Evolutionary conservation across 2,888 invertebrate species (phyloP), one percentile per base, ranked within the genome.

Genomic region (Pecten maximus): DNA sequence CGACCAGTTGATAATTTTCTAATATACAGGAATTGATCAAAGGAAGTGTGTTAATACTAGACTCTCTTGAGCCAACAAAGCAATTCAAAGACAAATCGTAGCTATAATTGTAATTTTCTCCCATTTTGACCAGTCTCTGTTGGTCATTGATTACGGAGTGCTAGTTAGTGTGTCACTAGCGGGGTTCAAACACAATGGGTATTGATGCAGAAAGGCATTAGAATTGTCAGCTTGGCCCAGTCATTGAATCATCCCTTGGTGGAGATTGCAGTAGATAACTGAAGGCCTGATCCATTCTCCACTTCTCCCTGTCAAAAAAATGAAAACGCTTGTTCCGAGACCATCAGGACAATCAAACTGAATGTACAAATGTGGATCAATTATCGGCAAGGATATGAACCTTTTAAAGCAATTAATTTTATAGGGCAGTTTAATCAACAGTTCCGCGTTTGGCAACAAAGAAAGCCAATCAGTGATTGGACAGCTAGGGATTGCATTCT

Each of bases 331-430:
- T 74, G 74, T 74, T 74, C 74, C 35, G 74, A 74, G 35, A 74
- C 35, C 23, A 35, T 74, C 35, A 28, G 74, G 74, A 74, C 35
- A 74, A 74, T 74, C 74, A 28, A 74, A 74, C 35, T 10, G 74
- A 74, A 74, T 74, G 74, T 74, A 74, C 74, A 74, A 74, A 74
- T 35, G 74, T 12, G 74, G 74, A 74, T 74, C 74, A 74, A 74
- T 23, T 74, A 74, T 74, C 35, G 74, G 74, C 74, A 28, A 74
- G 74, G 74, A 74, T 74, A 74, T 74, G 74, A 74, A 74, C 74
- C 74, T 74, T 74, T 74, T 74, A 74, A 74, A 74, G 74, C 74
- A 74, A 74, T 74, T 74, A 74, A 74, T 74, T 74, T 74, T 35
- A 74, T 28, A 23, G 74, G 74, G 74, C 74, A 28, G 74, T 74